Evolutionary conservation across 92 coral and sea anemone species (phyloP), one percentile per base, ranked within the genome.

Genomic region (Pocillopora grandis): DNA sequence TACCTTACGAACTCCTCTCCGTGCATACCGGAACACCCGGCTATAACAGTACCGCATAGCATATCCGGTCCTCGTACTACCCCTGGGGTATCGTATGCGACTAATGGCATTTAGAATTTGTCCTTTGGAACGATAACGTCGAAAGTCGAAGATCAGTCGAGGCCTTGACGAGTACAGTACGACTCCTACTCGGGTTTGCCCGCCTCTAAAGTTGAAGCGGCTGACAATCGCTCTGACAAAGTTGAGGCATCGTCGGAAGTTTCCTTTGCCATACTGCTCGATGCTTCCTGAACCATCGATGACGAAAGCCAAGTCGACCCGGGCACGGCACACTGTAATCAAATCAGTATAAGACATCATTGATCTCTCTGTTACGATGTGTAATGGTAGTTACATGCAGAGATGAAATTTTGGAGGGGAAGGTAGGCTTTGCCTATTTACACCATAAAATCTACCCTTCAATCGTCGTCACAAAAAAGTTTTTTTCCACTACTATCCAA

Each of bases 221-320:
- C 85, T 42, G 89, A 86, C 81, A 4, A 77, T 64, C 2, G 58
- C 66, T 35, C 17, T 35, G 58, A 77, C 91, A 76, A 95, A 87
- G 84, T 85, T 85, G 17, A 90, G 82, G 57, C 89, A 86, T 72
- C 91, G 88, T 18, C 86, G 85, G 85, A 92, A 93, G 85, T 92
- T 93, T 27, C 90, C 88, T 16, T 76, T 75, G 31, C 92, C 92
- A 23, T 68, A 66, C 2, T 20, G 58, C 71, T 91, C 96, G 66
- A 89, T 84, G 58, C 93, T 84, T 72, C 92, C 87, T 35, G 96
- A 92, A 3, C 93, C 96, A 35, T 92, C 96, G 58, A 92, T 86
- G 23, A 92, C 76, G 87, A 92, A 92, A 7, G 88, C 96, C 66
- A 92, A 75, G 61, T 92, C 96, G 35, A 92, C 83, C 0, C 76